Percentiles rank a stretch among this genome's conserved stretches.
Evolutionary conservation across 2,113 vertebrate genomes (phyloP).

Genomic region (Pangasianodon hypophthalmus): DNA sequence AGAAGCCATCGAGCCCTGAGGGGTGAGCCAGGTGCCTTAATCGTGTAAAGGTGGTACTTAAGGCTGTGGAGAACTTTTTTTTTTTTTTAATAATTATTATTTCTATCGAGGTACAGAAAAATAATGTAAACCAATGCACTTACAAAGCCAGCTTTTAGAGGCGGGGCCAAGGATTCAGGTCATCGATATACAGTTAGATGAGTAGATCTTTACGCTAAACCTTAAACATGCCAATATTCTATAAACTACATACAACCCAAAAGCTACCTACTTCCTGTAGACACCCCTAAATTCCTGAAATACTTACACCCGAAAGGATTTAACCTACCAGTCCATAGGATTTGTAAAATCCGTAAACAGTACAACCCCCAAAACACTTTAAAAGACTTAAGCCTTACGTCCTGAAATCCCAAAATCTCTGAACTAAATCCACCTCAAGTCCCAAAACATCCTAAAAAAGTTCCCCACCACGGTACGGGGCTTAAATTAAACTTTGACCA

Average conservation of each 20-base stretch:
- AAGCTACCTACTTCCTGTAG: not conserved
- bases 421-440: no score
- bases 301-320: not conserved
- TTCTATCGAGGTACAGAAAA: slow-evolving; percentile 65
- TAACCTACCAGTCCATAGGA: not conserved
- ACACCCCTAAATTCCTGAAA: not conserved
- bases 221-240: not conserved
- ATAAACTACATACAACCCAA: not conserved
- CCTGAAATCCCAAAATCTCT: not conserved
- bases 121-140: slow-evolving; percentile 74
- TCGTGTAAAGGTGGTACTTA: slow-evolving; percentile 75
- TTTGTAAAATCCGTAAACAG: not conserved
- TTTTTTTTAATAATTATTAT: slow-evolving; percentile 17
- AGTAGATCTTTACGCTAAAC: not conserved
- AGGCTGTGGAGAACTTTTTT: slow-evolving; percentile 61
- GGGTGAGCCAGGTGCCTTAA: slow-evolving; percentile 76
- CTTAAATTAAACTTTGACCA: not conserved
- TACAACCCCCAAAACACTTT: not conserved
- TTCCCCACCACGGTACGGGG: not conserved
- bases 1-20: slow-evolving; percentile 74
- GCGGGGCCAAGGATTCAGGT: not conserved
- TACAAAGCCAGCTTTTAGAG: slow-evolving; percentile 60
- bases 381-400: not conserved
- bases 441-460: not conserved
- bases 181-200: not conserved